These are phyloP conservation scores for Ceratitis capitata DNA, from an alignment of 1,140 invertebrate species.

Conservation along the genomic window DNA sequence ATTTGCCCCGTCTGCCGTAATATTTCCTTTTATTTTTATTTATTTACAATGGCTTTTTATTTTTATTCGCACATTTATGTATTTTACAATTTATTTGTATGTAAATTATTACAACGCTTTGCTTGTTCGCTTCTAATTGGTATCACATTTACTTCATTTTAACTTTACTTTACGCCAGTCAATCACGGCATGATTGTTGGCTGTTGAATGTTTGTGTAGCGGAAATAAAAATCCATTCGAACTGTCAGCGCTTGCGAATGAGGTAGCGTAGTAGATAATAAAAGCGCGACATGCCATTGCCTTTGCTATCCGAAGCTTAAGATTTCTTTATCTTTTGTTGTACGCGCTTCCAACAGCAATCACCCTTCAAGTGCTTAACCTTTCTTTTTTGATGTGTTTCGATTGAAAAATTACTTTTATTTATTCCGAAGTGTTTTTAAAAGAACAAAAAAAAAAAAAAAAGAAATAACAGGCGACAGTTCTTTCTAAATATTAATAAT, in stretches of 20 bases:
- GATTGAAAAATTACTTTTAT: background rate
- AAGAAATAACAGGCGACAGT: no score
- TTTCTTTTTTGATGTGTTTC: background rate
- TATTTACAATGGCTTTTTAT: background rate
- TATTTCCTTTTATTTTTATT: background rate
- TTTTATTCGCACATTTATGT: no score
- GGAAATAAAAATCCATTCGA: slow-evolving; percentile 22
- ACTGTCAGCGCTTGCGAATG: slow-evolving; percentile 6
- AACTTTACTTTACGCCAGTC: background rate
- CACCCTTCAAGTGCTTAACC: no score
- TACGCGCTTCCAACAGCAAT: background rate
- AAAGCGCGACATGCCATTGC: background rate
- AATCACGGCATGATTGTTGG: background rate
- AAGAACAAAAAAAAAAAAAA: no score
- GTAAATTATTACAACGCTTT: background rate
- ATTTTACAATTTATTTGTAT: background rate
- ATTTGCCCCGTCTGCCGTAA: background rate
- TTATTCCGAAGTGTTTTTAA: background rate
- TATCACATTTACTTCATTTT: background rate
- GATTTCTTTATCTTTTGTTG: no score
- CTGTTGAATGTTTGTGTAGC: background rate
- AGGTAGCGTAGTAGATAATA: background rate
- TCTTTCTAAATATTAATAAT: no score
- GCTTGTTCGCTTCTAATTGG: slow-evolving; percentile 18
- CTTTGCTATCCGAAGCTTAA: no score